phyloP scores from a whole-genome alignment of 1,140 invertebrate genomes.

The Megathymus violae region DNA sequence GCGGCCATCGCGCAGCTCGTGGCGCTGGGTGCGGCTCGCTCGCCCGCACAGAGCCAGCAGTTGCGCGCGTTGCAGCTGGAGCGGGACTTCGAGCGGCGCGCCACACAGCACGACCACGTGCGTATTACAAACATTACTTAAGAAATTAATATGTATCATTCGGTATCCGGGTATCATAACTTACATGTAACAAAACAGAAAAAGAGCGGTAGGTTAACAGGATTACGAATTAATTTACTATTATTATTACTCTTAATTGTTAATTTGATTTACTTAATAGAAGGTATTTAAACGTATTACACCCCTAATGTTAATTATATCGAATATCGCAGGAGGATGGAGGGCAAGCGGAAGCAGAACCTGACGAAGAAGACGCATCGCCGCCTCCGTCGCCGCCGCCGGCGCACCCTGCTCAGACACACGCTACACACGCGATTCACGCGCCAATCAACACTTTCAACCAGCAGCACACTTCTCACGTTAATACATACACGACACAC shows the following conservation, averaged over 20 bases:
- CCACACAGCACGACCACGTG: constrained; percentile 91
- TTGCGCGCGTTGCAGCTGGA: constrained; percentile 92
- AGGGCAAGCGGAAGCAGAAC: constrained; percentile 45
- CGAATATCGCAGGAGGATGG: constrained; percentile 52
- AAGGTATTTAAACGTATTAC: too few species aligned
- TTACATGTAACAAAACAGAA: too few species aligned
- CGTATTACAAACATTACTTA: too few species aligned
- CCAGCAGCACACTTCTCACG: constrained; percentile 12
- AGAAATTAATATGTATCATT: too few species aligned
- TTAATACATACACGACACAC: constrained; percentile 10
- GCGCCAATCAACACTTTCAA: constrained; percentile 3
- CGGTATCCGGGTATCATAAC: too few species aligned
- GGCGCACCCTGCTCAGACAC: background rate
- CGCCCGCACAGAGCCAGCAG: constrained; percentile 93
- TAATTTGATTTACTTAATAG: too few species aligned
- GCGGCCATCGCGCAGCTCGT: constrained; percentile 93
- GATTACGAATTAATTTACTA: too few species aligned
- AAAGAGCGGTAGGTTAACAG: too few species aligned
- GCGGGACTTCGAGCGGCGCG: constrained; percentile 94
- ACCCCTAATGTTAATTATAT: background rate
- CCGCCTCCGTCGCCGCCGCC: constrained; percentile 31
- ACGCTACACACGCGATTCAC: constrained; percentile 2
- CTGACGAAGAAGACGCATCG: constrained; percentile 35
- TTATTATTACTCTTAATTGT: too few species aligned
- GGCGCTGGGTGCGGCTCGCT: constrained; percentile 84